Conservation (phyloP, 2,797 vertebrate species). For the Prionace glauca region DNA sequence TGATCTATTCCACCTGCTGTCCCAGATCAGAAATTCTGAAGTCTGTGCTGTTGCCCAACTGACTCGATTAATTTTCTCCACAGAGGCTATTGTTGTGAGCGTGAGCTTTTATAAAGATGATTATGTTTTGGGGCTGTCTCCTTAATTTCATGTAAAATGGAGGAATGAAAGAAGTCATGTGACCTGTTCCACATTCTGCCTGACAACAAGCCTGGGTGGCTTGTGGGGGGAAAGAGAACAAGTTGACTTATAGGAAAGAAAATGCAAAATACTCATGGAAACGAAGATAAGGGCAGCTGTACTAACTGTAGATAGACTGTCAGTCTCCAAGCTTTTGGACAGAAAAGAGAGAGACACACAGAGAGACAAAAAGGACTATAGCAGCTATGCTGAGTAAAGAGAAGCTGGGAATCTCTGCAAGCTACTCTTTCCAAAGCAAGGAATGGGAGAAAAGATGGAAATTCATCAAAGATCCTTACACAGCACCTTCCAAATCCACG, state of each 20-base stretch:
- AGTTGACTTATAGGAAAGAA: not conserved
- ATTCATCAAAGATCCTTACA: no score
- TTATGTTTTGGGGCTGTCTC: not conserved
- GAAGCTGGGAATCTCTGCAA: no score
- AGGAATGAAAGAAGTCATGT: not conserved
- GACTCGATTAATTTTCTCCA: not conserved
- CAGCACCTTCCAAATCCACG: no score
- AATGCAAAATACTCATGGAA: not conserved
- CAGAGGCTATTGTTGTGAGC: not conserved
- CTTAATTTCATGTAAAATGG: not conserved
- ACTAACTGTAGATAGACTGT: not conserved
- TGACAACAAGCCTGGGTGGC: not conserved
- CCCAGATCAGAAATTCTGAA: not conserved
- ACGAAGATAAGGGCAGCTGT: not conserved
- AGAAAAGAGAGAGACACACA: no score
- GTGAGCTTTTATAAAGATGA: not conserved
- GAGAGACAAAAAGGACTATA: no score
- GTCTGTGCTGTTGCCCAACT: not conserved
- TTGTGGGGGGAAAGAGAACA: not conserved
- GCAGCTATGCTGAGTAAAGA: no score
- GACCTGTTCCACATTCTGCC: not conserved
- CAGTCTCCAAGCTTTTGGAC: not conserved
- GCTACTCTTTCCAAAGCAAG: no score
- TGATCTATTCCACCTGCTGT: no score
- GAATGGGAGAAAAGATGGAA: no score